phyloP scores from a whole-genome alignment of 2,113 vertebrate genomes.

The Sitta europaea region DNA sequence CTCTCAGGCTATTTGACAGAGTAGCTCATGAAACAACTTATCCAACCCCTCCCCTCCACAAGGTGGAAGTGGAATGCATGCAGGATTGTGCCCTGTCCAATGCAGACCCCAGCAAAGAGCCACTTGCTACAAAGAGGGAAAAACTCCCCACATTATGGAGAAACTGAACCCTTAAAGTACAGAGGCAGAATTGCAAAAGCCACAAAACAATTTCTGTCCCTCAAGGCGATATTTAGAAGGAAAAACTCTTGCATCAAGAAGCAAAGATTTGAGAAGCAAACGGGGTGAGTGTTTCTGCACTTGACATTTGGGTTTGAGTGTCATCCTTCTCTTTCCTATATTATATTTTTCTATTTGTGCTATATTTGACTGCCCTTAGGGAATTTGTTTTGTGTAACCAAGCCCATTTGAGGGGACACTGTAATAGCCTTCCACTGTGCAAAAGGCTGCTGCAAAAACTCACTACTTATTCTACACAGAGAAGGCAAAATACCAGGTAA shows the following conservation, averaged over 20 bases:
- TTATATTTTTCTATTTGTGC: not conserved
- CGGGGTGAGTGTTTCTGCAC: not conserved
- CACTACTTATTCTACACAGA: not conserved
- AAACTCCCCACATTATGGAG: not conserved
- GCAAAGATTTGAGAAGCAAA: not conserved
- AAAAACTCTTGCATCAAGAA: not conserved
- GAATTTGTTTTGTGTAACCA: not conserved
- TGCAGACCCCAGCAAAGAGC: not conserved
- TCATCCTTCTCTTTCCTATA: not conserved
- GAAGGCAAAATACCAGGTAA: not conserved
- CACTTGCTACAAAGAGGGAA: not conserved
- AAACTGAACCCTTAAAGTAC: not conserved
- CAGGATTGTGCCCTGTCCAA: not conserved
- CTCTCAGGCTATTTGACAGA: conserved; percentile 50
- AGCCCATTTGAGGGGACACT: not conserved
- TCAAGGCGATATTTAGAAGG: not conserved
- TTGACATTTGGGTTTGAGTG: not conserved
- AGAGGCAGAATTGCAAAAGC: not conserved
- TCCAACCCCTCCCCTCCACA: not conserved
- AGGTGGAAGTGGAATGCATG: not conserved
- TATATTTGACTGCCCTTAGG: not conserved
- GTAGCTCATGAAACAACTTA: not conserved
- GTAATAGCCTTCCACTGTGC: not conserved
- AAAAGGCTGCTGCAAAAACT: not conserved
- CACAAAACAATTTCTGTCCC: not conserved